A percentile compares a stretch with the other conserved stretches of the same genome.
Conservation (phyloP, 2,888 invertebrate species). For the Drosophila fungiperda region DNA sequence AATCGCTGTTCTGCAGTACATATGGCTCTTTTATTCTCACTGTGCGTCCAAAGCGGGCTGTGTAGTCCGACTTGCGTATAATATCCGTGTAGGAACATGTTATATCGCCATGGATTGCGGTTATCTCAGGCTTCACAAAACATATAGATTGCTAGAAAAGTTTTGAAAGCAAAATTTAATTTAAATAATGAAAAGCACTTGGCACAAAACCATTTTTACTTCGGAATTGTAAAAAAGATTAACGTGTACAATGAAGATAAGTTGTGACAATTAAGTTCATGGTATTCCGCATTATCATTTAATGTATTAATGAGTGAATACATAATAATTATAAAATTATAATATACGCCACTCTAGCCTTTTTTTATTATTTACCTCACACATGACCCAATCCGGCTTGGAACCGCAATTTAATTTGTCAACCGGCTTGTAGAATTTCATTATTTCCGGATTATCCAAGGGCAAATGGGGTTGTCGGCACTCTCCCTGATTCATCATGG, state of each 20-base stretch:
- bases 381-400: conserved; percentile 90
- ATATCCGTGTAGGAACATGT: conserved; percentile 89
- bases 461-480: conserved; percentile 89
- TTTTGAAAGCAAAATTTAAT: background rate
- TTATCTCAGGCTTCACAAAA: conserved; percentile 82
- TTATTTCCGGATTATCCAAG: conserved; percentile 90
- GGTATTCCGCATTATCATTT: background rate
- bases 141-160: conserved; percentile 82
- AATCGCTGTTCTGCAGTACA: conserved; percentile 89
- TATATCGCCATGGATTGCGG: conserved; percentile 83
- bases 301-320: background rate
- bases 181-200: background rate
- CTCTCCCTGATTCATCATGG: conserved; percentile 85
- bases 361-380: conserved; percentile 86
- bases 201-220: background rate
- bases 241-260: too few species aligned
- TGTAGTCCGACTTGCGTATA: conserved; percentile 88
- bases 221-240: too few species aligned
- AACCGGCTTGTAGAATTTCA: conserved; percentile 89
- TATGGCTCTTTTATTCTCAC: conserved; percentile 87
- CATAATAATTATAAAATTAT: too few species aligned
- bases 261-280: too few species aligned
- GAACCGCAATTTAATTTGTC: conserved; percentile 88
- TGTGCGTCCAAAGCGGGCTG: conserved; percentile 86
- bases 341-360: too few species aligned